Percentiles rank a stretch among this genome's conserved stretches.
Conservation (phyloP, 2,113 vertebrate species). For the Xiphophorus maculatus region DNA sequence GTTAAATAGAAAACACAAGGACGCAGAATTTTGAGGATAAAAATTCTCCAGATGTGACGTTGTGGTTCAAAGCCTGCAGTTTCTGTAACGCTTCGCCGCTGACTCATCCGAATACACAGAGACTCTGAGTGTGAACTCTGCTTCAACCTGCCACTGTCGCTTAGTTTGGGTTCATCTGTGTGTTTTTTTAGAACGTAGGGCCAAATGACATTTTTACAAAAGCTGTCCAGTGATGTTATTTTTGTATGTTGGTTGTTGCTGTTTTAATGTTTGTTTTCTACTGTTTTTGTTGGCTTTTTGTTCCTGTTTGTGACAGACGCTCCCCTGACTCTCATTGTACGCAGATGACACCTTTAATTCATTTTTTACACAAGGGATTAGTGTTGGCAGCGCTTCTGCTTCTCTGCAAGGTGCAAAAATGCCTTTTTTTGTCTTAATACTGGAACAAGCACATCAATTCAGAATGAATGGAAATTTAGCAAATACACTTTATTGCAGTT, state of each 20-base stretch:
- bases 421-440: constrained; percentile 58
- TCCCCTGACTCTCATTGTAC: constrained; percentile 34
- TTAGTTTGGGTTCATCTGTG: constrained; percentile 19
- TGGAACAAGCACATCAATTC: constrained; percentile 33
- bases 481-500: neutral
- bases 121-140: constrained; percentile 23
- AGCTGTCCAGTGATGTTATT: constrained; percentile 50
- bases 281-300: constrained; percentile 19
- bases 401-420: constrained; percentile 38
- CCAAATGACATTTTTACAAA: constrained; percentile 57
- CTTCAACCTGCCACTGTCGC: constrained; percentile 8
- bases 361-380: constrained; percentile 46
- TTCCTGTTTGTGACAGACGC: constrained; percentile 7
- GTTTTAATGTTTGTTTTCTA: constrained; percentile 57
- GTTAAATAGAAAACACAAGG: neutral
- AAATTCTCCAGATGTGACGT: constrained; percentile 18
- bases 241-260: constrained; percentile 65
- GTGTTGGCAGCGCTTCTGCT: constrained; percentile 49
- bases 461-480: constrained; percentile 42
- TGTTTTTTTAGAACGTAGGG: constrained; percentile 21
- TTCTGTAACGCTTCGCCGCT: constrained; percentile 1
- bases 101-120: constrained; percentile 22
- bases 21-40: neutral
- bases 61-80: constrained; percentile 15
- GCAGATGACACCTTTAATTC: constrained; percentile 39